These are phyloP conservation scores for Thamnophis elegans DNA, from an alignment of 2,797 vertebrate genomes.

Conservation along the genomic window DNA sequence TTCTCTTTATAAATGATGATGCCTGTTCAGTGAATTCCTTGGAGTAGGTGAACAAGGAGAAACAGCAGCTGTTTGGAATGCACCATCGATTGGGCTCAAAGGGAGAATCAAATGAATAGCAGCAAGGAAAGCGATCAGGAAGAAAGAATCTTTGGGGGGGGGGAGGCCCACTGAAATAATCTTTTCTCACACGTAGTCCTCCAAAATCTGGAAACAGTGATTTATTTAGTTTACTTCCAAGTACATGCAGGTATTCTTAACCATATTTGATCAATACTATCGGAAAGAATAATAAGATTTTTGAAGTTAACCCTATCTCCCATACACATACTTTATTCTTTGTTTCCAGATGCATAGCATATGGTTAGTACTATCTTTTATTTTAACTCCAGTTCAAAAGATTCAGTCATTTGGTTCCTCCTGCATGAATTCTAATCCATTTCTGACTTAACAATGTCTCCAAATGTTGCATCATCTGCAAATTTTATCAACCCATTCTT, in stretches of 20 bases:
- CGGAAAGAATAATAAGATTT: not conserved
- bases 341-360: conserved; percentile 9
- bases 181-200: not conserved
- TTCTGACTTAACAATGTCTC: not conserved
- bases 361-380: conserved; percentile 12
- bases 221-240: not conserved
- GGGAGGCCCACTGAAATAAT: not conserved
- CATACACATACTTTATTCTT: not conserved
- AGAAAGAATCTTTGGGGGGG: not conserved
- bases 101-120: not conserved
- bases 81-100: not conserved
- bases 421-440: not conserved
- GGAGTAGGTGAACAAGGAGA: not conserved
- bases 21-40: not conserved
- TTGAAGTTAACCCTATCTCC: not conserved
- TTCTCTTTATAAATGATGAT: not conserved
- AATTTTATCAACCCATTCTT: not conserved
- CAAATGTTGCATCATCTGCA: not conserved
- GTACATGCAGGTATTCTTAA: not conserved
- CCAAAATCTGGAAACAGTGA: not conserved
- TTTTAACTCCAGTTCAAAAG: conserved; percentile 9
- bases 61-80: not conserved
- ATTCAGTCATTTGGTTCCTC: not conserved
- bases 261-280: not conserved
- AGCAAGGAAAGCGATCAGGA: not conserved